Conservation (phyloP, 2,888 invertebrate genomes). For the Mesopsocus fuscifrons region DNA sequence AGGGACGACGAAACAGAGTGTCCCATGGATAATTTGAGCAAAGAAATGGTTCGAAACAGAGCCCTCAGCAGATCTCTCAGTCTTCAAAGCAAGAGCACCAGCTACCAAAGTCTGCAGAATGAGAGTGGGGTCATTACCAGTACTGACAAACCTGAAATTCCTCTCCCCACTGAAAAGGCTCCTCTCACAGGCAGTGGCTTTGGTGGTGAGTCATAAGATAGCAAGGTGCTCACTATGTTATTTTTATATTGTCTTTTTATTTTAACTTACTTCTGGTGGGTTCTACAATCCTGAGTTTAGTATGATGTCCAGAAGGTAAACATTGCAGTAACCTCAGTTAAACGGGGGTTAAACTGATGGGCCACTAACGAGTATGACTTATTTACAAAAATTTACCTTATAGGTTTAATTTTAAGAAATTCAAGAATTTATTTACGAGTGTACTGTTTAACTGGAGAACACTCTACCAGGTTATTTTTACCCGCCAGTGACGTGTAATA, state of each 20-base stretch:
- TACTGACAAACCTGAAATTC: not conserved
- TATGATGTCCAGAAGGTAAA: no score
- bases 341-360: no score
- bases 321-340: no score
- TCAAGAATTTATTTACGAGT: no score
- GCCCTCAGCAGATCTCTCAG: slow-evolving; percentile 51
- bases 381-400: no score
- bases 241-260: not conserved
- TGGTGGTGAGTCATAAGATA: slow-evolving; percentile 1
- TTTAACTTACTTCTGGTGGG: not conserved
- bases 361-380: no score
- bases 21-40: slow-evolving; percentile 48
- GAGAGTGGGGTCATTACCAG: slow-evolving; percentile 23
- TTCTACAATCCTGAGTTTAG: no score
- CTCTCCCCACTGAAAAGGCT: slow-evolving; percentile 1
- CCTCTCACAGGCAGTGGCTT: slow-evolving; percentile 6
- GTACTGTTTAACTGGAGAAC: no score
- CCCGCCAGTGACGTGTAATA: no score
- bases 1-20: slow-evolving; percentile 39
- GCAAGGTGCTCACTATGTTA: no score
- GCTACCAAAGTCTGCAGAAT: slow-evolving; percentile 49
- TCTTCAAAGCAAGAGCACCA: slow-evolving; percentile 52
- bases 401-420: no score
- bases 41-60: slow-evolving; percentile 50
- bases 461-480: no score